These are phyloP conservation scores for Trachelus tabidus DNA, from an alignment of 2,888 invertebrate species.

Conservation along the genomic window DNA sequence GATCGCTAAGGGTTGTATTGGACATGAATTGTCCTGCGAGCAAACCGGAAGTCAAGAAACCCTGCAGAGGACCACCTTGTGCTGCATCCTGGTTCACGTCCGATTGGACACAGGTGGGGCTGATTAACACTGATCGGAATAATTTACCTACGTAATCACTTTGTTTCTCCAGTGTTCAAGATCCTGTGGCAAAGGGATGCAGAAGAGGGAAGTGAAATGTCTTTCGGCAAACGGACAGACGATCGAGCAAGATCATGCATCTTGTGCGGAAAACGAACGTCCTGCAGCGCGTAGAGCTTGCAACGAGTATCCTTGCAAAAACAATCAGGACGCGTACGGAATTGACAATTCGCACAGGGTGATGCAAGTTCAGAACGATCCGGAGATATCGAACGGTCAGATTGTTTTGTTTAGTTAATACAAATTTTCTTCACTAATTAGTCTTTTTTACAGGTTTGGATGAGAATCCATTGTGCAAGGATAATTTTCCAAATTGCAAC, in stretches of 20 bases:
- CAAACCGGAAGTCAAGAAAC: constrained; percentile 75
- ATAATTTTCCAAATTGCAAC: constrained; percentile 80
- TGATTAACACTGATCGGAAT: background rate
- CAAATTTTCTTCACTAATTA: background rate
- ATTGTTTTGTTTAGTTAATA: background rate
- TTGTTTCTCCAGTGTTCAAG: constrained; percentile 69
- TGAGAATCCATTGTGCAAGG: constrained; percentile 70
- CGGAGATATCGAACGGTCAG: constrained; percentile 27
- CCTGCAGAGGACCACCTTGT: constrained; percentile 73
- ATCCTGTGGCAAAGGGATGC: constrained; percentile 71
- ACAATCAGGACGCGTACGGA: constrained; percentile 9
- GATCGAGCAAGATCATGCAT: constrained; percentile 63
- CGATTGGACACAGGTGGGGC: constrained; percentile 77
- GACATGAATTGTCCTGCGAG: constrained; percentile 72
- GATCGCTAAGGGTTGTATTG: constrained; percentile 69
- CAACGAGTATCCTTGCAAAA: constrained; percentile 60
- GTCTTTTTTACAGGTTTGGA: constrained; percentile 60
- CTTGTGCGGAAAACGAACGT: constrained; percentile 66
- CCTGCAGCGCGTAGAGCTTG: constrained; percentile 69
- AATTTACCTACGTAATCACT: background rate
- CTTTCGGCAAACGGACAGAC: constrained; percentile 58
- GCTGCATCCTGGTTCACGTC: constrained; percentile 80
- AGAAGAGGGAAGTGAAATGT: constrained; percentile 70
- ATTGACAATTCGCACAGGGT: constrained; percentile 31
- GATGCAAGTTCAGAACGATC: constrained; percentile 44